phyloP scores from a whole-genome alignment of 2,797 vertebrate genomes.

The Acanthornis magna region DNA sequence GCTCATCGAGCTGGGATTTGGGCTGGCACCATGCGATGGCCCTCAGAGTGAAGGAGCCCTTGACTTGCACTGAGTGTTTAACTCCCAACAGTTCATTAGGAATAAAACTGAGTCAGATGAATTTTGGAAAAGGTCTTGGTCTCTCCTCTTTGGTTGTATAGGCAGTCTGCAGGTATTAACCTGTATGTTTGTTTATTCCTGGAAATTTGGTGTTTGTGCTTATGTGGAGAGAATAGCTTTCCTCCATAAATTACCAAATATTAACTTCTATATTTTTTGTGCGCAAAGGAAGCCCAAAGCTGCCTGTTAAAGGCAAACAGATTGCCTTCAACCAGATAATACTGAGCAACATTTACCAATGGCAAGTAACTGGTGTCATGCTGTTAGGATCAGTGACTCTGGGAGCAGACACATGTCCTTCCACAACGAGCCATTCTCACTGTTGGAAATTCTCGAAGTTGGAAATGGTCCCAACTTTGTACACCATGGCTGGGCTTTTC shows the following conservation, averaged over 20 bases:
- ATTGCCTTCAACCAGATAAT: background rate
- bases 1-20: background rate
- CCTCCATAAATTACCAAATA: background rate
- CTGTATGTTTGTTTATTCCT: background rate
- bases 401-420: fast-evolving
- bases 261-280: background rate
- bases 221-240: background rate
- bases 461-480: background rate
- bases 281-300: background rate
- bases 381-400: background rate
- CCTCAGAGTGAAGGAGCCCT: fast-evolving
- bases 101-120: background rate
- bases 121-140: background rate
- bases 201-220: fast-evolving
- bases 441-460: too few species aligned
- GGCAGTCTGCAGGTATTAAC: background rate
- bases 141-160: background rate
- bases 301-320: background rate
- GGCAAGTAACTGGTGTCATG: background rate
- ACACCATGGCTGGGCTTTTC: background rate
- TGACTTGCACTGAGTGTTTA: background rate
- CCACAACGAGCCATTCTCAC: background rate
- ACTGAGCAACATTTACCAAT: background rate
- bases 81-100: background rate
- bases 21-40: background rate